Conservation (phyloP, 2,113 vertebrate genomes). For the Hystrix brachyura region DNA sequence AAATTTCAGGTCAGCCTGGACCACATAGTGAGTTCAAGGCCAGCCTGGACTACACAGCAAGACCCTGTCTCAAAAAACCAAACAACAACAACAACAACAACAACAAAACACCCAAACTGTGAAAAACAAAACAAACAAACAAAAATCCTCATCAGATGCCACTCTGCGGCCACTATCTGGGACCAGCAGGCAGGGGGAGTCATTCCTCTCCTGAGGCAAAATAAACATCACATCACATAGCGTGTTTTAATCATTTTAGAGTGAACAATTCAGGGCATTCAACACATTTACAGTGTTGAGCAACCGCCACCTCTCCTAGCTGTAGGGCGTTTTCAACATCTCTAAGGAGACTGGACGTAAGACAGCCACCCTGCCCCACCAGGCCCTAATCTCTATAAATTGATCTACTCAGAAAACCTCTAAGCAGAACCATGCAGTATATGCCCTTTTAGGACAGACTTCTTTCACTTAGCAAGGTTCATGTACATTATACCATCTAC, state of each 20-base stretch:
- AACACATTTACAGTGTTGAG: not conserved
- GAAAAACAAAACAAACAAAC: not conserved
- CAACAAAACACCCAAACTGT: too few relatives aligned
- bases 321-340: not conserved
- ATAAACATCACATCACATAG: not conserved
- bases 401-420: not conserved
- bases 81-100: not conserved
- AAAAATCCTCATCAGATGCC: not conserved
- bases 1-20: not conserved
- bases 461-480: not conserved
- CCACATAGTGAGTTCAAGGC: not conserved
- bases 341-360: not conserved
- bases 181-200: not conserved
- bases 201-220: not conserved
- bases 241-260: not conserved
- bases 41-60: not conserved
- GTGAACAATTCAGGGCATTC: not conserved
- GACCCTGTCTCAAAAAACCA: not conserved
- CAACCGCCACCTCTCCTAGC: not conserved
- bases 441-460: not conserved
- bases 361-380: not conserved
- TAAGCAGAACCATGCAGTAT: not conserved
- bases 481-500: not conserved
- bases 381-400: accelerated
- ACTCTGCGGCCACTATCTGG: accelerated